Evolutionary conservation across 2,888 invertebrate species (phyloP).

Genomic region (Pseudococcus longispinus): DNA sequence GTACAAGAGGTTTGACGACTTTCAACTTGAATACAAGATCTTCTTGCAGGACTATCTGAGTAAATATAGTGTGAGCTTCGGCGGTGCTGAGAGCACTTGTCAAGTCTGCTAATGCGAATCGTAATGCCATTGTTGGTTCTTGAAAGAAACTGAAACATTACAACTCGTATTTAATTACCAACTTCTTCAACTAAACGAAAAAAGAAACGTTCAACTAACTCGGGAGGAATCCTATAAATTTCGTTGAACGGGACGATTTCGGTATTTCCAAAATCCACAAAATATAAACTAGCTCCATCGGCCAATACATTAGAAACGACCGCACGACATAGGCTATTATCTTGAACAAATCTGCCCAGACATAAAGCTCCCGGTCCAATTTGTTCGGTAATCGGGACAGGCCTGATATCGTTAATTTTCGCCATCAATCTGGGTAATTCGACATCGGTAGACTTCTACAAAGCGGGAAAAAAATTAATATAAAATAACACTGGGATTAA

Average conservation of each 20-base stretch:
- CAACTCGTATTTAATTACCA: background rate
- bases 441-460: constrained; percentile 63
- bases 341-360: constrained; percentile 75
- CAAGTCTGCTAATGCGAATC: constrained; percentile 76
- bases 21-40: constrained; percentile 67
- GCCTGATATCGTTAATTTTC: constrained; percentile 60
- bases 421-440: constrained; percentile 74
- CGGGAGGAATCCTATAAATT: constrained; percentile 74
- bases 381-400: constrained; percentile 70
- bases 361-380: constrained; percentile 80
- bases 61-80: constrained; percentile 76
- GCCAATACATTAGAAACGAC: constrained; percentile 77
- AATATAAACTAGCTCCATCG: constrained; percentile 72
- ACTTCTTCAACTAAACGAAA: background rate
- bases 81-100: constrained; percentile 64
- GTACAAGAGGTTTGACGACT: constrained; percentile 65
- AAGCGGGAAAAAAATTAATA: constrained; percentile 27
- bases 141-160: constrained; percentile 64
- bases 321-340: constrained; percentile 76
- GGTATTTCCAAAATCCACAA: constrained; percentile 75
- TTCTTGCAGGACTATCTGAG: constrained; percentile 71
- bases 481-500: background rate
- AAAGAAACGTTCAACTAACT: constrained; percentile 46
- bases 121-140: constrained; percentile 77
- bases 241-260: constrained; percentile 73